Evolutionary conservation across 35 echinoderm and acorn worm genomes (phyloP).

Genomic region (Nesometra sesokonis): DNA sequence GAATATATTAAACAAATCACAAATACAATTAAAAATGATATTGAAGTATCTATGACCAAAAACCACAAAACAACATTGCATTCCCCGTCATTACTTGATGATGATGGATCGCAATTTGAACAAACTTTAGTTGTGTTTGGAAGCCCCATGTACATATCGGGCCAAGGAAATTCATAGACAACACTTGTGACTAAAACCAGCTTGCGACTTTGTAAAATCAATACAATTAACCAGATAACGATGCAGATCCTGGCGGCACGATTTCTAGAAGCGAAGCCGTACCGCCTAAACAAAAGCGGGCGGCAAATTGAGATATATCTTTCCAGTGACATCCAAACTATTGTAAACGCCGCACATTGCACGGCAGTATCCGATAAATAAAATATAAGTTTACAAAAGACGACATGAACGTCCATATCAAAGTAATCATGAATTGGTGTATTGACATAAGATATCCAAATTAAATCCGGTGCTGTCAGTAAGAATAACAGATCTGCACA

Average conservation of each 20-base stretch:
- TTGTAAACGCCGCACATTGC: neutral
- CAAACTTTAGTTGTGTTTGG: neutral
- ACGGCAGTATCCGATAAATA: neutral
- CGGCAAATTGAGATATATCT: neutral
- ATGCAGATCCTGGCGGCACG: neutral
- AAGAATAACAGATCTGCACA: neutral
- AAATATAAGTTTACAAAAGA: neutral
- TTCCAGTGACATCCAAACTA: neutral
- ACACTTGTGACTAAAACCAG: neutral
- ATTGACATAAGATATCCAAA: neutral
- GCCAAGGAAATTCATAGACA: neutral
- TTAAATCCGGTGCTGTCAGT: neutral
- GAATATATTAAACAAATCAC: neutral
- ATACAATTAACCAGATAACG: neutral
- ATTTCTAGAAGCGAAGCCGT: neutral
- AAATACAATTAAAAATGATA: neutral
- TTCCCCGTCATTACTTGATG: neutral
- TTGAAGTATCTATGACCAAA: neutral
- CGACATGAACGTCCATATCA: neutral
- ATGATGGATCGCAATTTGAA: neutral
- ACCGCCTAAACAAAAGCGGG: neutral
- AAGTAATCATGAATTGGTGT: neutral
- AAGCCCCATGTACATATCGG: neutral
- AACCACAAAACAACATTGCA: neutral
- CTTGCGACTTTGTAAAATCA: neutral